Base-by-base conservation (phyloP, 1,140 invertebrate genomes). In the Rhynchophorus ferrugineus region DNA sequence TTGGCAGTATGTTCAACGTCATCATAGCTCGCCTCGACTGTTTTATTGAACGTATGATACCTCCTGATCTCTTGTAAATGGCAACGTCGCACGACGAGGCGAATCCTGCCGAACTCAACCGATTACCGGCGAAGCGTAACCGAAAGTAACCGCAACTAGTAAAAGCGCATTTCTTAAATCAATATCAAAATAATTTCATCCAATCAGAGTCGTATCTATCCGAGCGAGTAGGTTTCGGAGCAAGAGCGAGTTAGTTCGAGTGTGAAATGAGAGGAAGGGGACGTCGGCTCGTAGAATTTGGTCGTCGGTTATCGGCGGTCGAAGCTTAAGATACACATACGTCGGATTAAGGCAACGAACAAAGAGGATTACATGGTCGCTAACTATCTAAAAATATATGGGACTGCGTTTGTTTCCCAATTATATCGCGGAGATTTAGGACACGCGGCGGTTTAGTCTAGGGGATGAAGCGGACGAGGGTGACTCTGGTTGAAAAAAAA, bases 141-240 rank as follows among this genome's bases (percentile, higher is more conserved):
- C n/a, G n/a, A n/a, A n/a, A n/a, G n/a, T n/a, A n/a, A n/a, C n/a
- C n/a, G n/a, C n/a, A n/a, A n/a, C n/a, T n/a, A n/a, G n/a, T 34
- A 36, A 46, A 46, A 44, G 22, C 42, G 55, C 54, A 48, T 61
- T 57, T 59, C 52, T 37, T 36, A 56, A 58, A 59, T 50, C 61
- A 56, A 56, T 63, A 59, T 51, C 52, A 58, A 39, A 61, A 63
- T 59, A 54, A n/a, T 57, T 60, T 63, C 60, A 63, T 61, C 60
- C 57, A 60, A 63, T 63, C 54, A 60, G 52, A 42, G 43, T 45
- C 36, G 34, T 54, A 54, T 38, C 49, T 58, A 58, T 56, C 58
- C 49, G 47, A 58, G 58, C 57, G 54, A 29, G 57, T 35, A 60
- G 45, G 52, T 55, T 54, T 58, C 53, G 54, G 33, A 17, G 38